Conservation (phyloP, 2,113 vertebrate species). For the Catharus minimus region DNA sequence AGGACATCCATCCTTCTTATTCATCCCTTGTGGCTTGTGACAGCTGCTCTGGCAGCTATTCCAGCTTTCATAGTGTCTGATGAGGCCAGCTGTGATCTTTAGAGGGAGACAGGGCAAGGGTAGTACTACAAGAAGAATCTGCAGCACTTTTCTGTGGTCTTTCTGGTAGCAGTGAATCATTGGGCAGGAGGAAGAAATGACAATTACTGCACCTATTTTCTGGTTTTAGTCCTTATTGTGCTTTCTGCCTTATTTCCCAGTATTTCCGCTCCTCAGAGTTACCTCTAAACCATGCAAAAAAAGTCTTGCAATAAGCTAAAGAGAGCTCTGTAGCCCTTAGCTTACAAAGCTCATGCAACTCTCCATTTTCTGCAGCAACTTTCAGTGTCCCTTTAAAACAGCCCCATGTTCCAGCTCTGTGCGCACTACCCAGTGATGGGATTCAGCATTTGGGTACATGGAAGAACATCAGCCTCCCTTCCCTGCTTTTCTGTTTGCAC, state of each 20-base stretch:
- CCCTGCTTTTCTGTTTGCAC: neutral
- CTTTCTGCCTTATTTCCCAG: neutral
- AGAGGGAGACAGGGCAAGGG: neutral
- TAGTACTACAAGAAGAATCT: neutral
- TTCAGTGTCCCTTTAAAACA: neutral
- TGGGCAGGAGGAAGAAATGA: rapidly evolving
- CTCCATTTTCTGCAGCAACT: neutral
- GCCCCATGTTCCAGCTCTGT: rapidly evolving
- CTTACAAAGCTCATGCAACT: rapidly evolving
- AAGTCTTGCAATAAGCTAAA: neutral
- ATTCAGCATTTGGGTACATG: neutral
- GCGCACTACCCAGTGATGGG: rapidly evolving
- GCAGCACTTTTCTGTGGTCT: neutral
- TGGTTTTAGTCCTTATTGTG: neutral
- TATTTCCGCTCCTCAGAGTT: neutral
- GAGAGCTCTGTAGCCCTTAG: neutral
- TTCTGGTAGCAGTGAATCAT: neutral
- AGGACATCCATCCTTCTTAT: neutral
- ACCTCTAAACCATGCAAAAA: no score
- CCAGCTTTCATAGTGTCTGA: neutral
- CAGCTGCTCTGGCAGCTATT: neutral
- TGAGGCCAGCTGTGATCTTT: neutral
- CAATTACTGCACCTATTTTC: neutral
- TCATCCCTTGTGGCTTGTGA: neutral
- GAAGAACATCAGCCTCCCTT: neutral